Conservation (phyloP, 2,113 vertebrate genomes). For the Pseudorhombus dupliciocellatus region DNA sequence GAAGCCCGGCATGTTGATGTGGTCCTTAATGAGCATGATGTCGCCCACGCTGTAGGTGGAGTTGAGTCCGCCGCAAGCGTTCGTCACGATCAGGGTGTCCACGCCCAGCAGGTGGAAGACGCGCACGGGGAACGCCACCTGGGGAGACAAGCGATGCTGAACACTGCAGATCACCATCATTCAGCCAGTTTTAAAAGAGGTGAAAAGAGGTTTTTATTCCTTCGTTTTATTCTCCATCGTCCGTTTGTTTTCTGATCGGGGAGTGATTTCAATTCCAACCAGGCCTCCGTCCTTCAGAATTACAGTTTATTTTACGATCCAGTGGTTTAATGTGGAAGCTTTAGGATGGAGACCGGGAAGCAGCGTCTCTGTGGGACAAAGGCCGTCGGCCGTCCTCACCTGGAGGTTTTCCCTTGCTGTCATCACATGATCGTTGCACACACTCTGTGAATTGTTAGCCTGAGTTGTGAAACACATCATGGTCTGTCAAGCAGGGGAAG, state of each 20-base stretch:
- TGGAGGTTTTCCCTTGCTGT: conserved; percentile 2
- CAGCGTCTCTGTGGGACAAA: conserved; percentile 34
- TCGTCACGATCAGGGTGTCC: conserved; percentile 82
- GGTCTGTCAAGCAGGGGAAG: not conserved
- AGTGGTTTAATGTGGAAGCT: conserved; percentile 4
- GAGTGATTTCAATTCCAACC: too few relatives aligned
- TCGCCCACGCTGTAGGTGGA: conserved; percentile 74
- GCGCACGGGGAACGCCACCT: conserved; percentile 83
- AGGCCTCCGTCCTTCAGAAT: not conserved
- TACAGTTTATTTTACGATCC: conserved; percentile 43
- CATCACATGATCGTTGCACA: conserved; percentile 29
- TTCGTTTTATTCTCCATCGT: too few relatives aligned
- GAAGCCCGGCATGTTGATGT: conserved; percentile 84
- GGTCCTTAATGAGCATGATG: conserved; percentile 85
- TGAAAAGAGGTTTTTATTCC: not conserved
- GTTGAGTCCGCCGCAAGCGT: conserved; percentile 82
- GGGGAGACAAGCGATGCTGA: conserved; percentile 19
- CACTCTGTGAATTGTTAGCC: conserved; percentile 11
- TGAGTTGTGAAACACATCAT: not conserved
- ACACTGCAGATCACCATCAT: too few relatives aligned
- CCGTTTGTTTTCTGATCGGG: too few relatives aligned
- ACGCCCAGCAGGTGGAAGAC: conserved; percentile 81
- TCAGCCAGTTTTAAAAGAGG: too few relatives aligned
- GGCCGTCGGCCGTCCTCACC: conserved; percentile 5
- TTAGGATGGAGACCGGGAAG: conserved; percentile 6